Evolutionary conservation across 2,888 invertebrate genomes (phyloP), one percentile per base, ranked within the genome.

Genomic region (Erebia aethiops): DNA sequence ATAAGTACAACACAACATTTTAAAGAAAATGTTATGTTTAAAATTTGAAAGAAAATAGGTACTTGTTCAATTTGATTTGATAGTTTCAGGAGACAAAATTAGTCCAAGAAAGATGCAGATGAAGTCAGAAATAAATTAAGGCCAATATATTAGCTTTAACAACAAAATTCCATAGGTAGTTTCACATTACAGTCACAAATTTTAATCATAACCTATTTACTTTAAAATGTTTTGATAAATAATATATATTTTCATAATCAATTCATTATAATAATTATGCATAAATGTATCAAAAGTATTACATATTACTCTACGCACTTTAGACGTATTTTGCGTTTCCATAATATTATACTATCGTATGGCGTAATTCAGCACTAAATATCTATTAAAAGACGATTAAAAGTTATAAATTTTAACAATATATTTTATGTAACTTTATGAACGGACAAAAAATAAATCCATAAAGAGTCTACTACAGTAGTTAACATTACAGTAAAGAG

Each of bases 1-100:
- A 91, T 92, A 92, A 92, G 92, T 92, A 92, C 92, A 89, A 81
- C 82, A 80, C 71, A 74, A 75, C 69, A 75, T 77, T 71, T 70
- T 69, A 74, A 75, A 74, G 66, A 67, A 71, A 68, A 69, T 70
- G 73, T 74, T 73, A 71, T 74, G 74, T 67, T 74, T 71, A 75
- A 75, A 75, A 71, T 71, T 74, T 71, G 72, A 66, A 72, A 68
- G 54, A 41, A 64, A 49, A 35, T 35, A 7, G 35, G 35, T 35
- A 52, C 61, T 21, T 16, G 46, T 13, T 46, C 13, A 46, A 4
- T 13, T 13, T 46, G 11, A 46, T 46, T 46, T 13, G 43, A 4
- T 46, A 46, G 11, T 4, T 46, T 13, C 4, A 46, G 35, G 35
- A 10, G 11, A 46, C 13, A 13, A 46, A 4, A 11, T 46, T 46